Evolutionary conservation across 1,140 invertebrate species (phyloP).

Genomic region (Zaprionus africanus): DNA sequence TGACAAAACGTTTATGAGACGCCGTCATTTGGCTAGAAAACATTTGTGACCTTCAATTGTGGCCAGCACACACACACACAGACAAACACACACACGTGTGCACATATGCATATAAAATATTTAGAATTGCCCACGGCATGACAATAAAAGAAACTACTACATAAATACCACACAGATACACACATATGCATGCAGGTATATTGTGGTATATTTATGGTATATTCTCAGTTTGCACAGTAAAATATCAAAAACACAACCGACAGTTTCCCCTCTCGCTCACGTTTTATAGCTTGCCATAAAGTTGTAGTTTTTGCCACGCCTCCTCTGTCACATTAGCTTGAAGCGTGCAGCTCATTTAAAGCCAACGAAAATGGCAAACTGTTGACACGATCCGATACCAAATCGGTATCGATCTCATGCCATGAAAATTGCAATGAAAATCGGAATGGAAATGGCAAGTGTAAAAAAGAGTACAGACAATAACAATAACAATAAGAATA

Average conservation of each 20-base stretch:
- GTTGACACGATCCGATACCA: not conserved
- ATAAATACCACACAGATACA: conserved; percentile 15
- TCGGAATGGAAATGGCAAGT: not conserved
- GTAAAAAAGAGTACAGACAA: not conserved
- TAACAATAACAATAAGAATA: conserved; percentile 10
- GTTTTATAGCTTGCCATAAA: conserved; percentile 42
- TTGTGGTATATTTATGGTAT: not conserved
- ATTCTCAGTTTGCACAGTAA: conserved; percentile 36
- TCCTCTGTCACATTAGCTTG: not conserved
- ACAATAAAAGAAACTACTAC: conserved; percentile 50
- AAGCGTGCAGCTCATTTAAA: conserved; percentile 39
- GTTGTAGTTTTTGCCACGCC: conserved; percentile 27
- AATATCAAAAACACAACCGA: conserved; percentile 33
- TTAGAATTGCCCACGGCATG: conserved; percentile 34
- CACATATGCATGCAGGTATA: conserved; percentile 15
- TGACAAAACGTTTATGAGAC: conserved; percentile 64
- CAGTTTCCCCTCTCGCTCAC: conserved; percentile 3
- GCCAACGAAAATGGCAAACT: conserved; percentile 21
- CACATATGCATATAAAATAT: conserved; percentile 34
- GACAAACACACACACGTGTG: not conserved
- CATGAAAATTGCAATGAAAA: not conserved
- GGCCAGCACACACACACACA: conserved; percentile 8
- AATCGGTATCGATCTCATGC: not conserved
- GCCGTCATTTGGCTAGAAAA: conserved; percentile 56
- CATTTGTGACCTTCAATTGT: conserved; percentile 54